phyloP scores from a whole-genome alignment of 53 echinoderm and acorn worm species.

The Apostichopus leukothele region DNA sequence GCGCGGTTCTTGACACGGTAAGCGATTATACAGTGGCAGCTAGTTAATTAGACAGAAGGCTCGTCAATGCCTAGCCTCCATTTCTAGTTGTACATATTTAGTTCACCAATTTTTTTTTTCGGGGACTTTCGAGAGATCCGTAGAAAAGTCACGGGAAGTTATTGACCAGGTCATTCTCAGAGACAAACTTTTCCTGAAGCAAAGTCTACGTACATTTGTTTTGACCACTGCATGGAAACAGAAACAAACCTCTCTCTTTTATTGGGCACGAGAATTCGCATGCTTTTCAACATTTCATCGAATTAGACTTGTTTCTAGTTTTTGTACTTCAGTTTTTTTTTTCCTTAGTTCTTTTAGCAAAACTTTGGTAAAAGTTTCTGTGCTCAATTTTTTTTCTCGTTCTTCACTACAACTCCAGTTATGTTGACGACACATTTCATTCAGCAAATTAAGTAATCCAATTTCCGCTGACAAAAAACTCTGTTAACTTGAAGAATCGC shows the following conservation, averaged over 20 bases:
- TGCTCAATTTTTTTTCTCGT: no score
- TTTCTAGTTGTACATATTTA: neutral
- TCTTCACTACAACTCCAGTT: neutral
- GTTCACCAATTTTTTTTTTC: neutral
- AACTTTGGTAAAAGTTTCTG: no score
- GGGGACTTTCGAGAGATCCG: conserved; percentile 34
- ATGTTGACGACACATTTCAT: neutral
- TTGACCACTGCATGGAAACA: neutral
- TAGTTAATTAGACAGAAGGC: conserved; percentile 31
- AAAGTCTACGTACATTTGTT: neutral
- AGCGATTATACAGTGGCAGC: conserved; percentile 29
- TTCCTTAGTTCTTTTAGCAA: neutral
- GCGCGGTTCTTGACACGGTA: conserved; percentile 32
- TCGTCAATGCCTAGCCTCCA: conserved; percentile 16
- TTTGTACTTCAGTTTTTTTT: neutral
- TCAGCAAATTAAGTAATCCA: conserved; percentile 1
- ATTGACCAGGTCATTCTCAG: conserved; percentile 33
- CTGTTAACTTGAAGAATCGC: neutral
- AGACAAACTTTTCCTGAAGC: conserved; percentile 38
- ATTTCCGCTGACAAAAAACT: conserved; percentile 8
- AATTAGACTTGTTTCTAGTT: neutral
- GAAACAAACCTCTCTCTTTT: neutral
- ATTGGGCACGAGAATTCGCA: neutral
- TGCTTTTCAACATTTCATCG: neutral
- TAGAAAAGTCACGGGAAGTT: conserved; percentile 40